Evolutionary conservation across 2,797 vertebrate genomes (phyloP), one percentile per base, ranked within the genome.

Genomic region (Gouania willdenowi): DNA sequence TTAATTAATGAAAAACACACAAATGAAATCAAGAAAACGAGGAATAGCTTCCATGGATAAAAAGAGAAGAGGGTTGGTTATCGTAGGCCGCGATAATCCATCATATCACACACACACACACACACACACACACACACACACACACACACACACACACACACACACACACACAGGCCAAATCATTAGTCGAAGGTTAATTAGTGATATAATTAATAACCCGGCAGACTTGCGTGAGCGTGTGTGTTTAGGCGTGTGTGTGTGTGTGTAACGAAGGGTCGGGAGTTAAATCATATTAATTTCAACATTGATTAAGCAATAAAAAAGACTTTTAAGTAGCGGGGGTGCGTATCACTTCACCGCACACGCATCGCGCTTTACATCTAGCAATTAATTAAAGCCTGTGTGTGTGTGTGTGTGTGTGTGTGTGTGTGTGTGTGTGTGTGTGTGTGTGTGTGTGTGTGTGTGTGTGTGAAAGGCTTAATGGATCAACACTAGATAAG

Each of bases 301-400:
- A 81, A 81, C 77, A 85, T 85, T 85, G 82, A 87, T 86, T 85
- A 85, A 86, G 77, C 80, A 82, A 83, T 86, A 82, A 87, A 86
- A 84, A 78, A 71, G 74, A 80, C 74, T 86, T 81, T 82, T 77
- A 86, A 79, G 77, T 75, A 71, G 78, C 56, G 61, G 78, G 75
- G 68, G 71, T 79, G 77, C 76, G 82, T 81, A 82, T 82, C 77
- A 82, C 73, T 76, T 71, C 71, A 64, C 49, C 67, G 77, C 73
- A 64, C 69, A 64, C 53, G 54, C 73, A 78, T 77, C 72, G 23
- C 71, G 42, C 57, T 76, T 77, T 77, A 71, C 80, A 83, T 81
- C 76, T 79, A 77, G 63, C 77, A 78, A 77, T 78, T 85, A 83
- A 85, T 83, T 83, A 83, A 77, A 75, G 52, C 33, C 43, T 16